Evolutionary conservation across 2,113 vertebrate species (phyloP).

Genomic region (Alethe castanea): DNA sequence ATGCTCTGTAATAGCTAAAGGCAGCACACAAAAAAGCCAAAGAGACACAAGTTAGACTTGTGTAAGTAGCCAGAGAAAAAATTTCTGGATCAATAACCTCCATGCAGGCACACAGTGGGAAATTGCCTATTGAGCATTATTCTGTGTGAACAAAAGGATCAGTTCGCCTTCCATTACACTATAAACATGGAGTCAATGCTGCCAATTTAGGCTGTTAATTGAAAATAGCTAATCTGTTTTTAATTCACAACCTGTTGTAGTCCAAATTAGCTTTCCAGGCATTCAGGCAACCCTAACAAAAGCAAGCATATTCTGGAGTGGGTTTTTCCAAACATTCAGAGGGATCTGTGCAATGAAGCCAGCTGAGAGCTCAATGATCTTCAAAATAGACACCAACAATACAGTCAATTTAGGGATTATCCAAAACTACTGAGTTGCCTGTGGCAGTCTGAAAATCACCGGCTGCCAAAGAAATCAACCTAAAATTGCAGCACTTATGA

Average conservation of each 20-base stretch:
- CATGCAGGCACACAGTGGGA: neutral
- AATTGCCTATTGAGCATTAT: neutral
- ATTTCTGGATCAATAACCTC: neutral
- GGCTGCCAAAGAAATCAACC: conserved; percentile 18
- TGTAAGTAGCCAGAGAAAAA: neutral
- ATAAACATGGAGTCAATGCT: neutral
- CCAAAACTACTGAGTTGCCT: neutral
- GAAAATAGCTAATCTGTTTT: neutral
- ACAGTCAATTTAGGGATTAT: neutral
- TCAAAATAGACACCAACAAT: conserved; percentile 20
- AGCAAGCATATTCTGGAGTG: neutral
- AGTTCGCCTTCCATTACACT: neutral
- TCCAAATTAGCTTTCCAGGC: neutral
- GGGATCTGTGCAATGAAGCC: neutral
- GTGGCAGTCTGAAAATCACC: neutral
- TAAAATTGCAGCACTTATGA: neutral
- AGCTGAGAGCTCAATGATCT: neutral
- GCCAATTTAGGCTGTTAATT: neutral
- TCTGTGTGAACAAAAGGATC: neutral
- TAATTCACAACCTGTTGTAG: neutral
- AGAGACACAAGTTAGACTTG: neutral
- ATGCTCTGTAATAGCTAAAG: neutral
- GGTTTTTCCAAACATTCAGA: neutral
- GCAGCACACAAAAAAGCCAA: neutral
- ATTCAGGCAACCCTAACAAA: neutral